A percentile compares a stretch with the other conserved stretches of the same genome.
Conservation (phyloP, 2,797 vertebrate genomes). For the Anniella stebbinsi region DNA sequence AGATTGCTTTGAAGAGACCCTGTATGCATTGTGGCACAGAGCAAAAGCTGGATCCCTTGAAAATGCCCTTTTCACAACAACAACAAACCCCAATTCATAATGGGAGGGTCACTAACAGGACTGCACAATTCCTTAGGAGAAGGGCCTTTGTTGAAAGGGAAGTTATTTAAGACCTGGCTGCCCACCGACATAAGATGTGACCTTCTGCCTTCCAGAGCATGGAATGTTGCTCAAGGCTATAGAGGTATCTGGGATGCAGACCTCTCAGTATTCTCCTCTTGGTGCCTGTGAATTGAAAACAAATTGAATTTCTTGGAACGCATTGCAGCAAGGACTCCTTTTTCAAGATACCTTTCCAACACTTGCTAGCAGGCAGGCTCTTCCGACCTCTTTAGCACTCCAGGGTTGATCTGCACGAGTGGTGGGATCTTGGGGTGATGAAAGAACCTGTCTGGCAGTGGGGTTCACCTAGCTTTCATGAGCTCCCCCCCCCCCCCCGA, state of each 20-base stretch:
- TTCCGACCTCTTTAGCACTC: background rate
- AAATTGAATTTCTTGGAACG: background rate
- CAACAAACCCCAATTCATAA: background rate
- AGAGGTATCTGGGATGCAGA: background rate
- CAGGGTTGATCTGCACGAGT: background rate
- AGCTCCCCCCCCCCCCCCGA: too few species aligned
- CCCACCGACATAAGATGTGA: background rate
- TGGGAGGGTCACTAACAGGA: background rate
- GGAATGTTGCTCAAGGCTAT: background rate
- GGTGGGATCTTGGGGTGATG: background rate
- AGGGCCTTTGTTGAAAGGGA: background rate
- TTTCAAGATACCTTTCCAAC: background rate
- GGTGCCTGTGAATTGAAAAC: background rate
- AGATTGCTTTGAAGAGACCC: conserved; percentile 9
- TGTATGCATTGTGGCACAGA: background rate
- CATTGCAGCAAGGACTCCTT: background rate
- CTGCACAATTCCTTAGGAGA: background rate
- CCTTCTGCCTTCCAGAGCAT: background rate
- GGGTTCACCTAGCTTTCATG: too few species aligned
- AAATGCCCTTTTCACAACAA: background rate
- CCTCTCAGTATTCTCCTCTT: background rate
- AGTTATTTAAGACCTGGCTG: background rate
- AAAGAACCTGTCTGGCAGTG: too few species aligned
- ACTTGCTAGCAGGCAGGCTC: background rate
- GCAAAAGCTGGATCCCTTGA: background rate